phyloP scores from a whole-genome alignment of 53 echinoderm and acorn worm species.

The Arbacia lixula region DNA sequence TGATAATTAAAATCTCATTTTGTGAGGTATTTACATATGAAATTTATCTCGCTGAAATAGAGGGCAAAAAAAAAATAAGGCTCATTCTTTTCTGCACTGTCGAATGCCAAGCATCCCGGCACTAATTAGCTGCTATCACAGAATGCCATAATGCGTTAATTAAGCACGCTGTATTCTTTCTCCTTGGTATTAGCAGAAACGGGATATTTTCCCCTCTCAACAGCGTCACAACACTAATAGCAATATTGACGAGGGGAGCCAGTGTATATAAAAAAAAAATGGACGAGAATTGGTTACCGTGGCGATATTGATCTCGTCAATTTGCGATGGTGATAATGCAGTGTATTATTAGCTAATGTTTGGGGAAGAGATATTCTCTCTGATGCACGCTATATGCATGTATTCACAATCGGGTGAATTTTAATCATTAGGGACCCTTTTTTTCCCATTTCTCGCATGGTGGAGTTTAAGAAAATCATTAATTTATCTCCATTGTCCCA shows the following conservation, averaged over 20 bases:
- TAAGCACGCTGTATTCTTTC: slow-evolving; percentile 41
- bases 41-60: slow-evolving; percentile 53
- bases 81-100: slow-evolving; percentile 50
- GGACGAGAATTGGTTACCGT: slow-evolving; percentile 59
- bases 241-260: slow-evolving; percentile 34
- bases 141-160: slow-evolving; percentile 59
- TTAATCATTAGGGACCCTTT: slow-evolving; percentile 33
- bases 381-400: neutral
- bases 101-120: neutral
- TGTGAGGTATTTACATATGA: slow-evolving; percentile 49
- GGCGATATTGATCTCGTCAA: slow-evolving; percentile 59
- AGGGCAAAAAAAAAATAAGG: too few relatives aligned
- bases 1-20: slow-evolving; percentile 49
- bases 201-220: neutral
- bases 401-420: neutral
- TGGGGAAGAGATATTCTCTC: slow-evolving; percentile 23
- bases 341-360: slow-evolving; percentile 46
- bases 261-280: slow-evolving; percentile 55
- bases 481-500: too few relatives aligned
- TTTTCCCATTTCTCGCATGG: too few relatives aligned
- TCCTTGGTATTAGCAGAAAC: neutral
- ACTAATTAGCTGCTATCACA: slow-evolving; percentile 38
- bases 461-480: too few relatives aligned
- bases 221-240: slow-evolving; percentile 9
- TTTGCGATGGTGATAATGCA: slow-evolving; percentile 55